These are phyloP conservation scores for Campoletis sonorensis DNA, from an alignment of 1,140 invertebrate species.

Conservation along the genomic window DNA sequence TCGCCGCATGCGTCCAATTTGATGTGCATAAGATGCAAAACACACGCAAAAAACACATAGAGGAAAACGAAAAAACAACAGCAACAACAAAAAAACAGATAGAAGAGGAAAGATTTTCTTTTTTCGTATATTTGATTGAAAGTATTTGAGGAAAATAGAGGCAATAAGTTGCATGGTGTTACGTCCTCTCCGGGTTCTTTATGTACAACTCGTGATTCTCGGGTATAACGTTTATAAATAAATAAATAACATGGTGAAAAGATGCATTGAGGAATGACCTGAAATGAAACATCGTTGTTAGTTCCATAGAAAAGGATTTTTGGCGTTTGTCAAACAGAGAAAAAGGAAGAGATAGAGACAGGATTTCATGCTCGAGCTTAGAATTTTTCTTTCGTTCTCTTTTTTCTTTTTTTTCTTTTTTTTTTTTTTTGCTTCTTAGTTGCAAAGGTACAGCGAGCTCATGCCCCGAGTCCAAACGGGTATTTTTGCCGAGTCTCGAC, in stretches of 20 bases:
- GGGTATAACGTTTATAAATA: no score
- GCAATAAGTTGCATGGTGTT: neutral
- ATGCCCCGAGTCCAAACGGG: slow-evolving; percentile 1
- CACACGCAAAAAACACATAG: slow-evolving; percentile 13
- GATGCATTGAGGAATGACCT: slow-evolving; percentile 42
- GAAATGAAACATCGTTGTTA: slow-evolving; percentile 55
- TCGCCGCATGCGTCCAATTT: slow-evolving; percentile 11
- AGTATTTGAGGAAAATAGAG: neutral
- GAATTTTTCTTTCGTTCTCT: slow-evolving; percentile 11
- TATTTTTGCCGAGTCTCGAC: slow-evolving; percentile 29
- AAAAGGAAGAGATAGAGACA: neutral
- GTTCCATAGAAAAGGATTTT: slow-evolving; percentile 19
- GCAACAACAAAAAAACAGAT: neutral
- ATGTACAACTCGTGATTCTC: neutral
- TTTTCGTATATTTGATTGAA: neutral
- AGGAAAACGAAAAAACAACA: neutral
- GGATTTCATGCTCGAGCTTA: slow-evolving; percentile 57
- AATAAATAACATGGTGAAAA: neutral
- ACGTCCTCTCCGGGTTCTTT: neutral
- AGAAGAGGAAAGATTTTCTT: neutral
- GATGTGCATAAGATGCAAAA: slow-evolving; percentile 13
- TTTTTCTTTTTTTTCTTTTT: no score
- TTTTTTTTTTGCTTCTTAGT: no score
- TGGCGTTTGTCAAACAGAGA: neutral
- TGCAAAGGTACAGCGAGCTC: slow-evolving; percentile 21